A percentile compares a stretch with the other conserved stretches of the same genome.
phyloP scores from a whole-genome alignment of 2,113 vertebrate species.

The Atractosteus spatula region DNA sequence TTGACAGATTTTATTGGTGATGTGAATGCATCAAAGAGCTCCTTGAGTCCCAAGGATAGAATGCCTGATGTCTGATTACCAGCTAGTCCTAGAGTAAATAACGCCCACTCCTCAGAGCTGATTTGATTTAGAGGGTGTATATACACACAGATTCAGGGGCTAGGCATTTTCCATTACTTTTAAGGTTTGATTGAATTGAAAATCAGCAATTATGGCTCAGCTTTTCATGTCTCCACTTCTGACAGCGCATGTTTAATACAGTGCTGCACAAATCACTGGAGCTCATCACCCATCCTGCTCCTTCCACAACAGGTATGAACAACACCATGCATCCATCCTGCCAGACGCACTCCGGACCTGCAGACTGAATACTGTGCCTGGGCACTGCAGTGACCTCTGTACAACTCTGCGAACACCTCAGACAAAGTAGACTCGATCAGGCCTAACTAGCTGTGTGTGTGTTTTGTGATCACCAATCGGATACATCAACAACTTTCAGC shows the following conservation, averaged over 20 bases:
- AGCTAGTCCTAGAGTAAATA: slow-evolving; percentile 4
- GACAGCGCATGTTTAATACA: slow-evolving; percentile 11
- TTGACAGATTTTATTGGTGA: slow-evolving; percentile 13
- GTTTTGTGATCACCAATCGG: too few relatives aligned
- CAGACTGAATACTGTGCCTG: too few relatives aligned
- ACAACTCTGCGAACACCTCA: too few relatives aligned
- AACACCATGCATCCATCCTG: not conserved
- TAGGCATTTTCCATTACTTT: slow-evolving; percentile 12
- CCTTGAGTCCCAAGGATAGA: not conserved
- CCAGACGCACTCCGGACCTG: not conserved
- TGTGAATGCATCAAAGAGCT: not conserved
- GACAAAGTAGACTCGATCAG: too few relatives aligned
- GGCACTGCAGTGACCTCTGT: too few relatives aligned
- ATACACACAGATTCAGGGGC: not conserved
- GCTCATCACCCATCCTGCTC: not conserved
- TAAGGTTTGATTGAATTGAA: slow-evolving; percentile 10
- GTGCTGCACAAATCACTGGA: not conserved
- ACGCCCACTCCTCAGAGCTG: not conserved
- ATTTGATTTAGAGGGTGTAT: slow-evolving; percentile 8
- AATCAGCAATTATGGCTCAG: not conserved
- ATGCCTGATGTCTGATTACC: slow-evolving; percentile 14
- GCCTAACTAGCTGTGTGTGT: too few relatives aligned
- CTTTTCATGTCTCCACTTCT: not conserved
- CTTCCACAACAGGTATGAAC: not conserved
- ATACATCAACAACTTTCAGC: too few relatives aligned